Percentiles rank a stretch among this genome's conserved stretches.
Evolutionary conservation across 2,797 vertebrate species (phyloP).

Genomic region (Muscicapa comitata): DNA sequence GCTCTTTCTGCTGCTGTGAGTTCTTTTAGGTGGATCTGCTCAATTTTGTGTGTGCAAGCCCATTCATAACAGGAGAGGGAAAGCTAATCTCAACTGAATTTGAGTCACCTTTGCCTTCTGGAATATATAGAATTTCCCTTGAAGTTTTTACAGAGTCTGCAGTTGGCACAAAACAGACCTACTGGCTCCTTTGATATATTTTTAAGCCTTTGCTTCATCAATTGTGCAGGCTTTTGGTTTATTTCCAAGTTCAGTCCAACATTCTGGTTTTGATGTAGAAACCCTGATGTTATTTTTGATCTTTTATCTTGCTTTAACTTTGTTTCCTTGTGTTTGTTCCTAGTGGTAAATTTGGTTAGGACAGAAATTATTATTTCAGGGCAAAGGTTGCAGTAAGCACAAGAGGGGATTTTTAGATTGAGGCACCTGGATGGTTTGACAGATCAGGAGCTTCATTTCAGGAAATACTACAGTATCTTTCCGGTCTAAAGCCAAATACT

Average conservation of each 20-base stretch:
- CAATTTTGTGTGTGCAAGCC: background rate
- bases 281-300: conserved; percentile 57
- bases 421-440: background rate
- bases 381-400: background rate
- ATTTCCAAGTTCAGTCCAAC: conserved; percentile 27
- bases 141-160: conserved; percentile 20
- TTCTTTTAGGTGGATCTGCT: background rate
- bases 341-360: background rate
- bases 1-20: background rate
- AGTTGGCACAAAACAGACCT: background rate
- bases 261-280: conserved; percentile 44
- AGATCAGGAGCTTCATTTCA: background rate
- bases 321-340: conserved; percentile 16
- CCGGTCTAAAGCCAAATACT: background rate
- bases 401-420: background rate
- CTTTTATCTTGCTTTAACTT: conserved; percentile 28
- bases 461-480: background rate
- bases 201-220: conserved; percentile 33
- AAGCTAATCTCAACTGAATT: conserved; percentile 24
- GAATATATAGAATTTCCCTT: conserved; percentile 32
- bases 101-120: conserved; percentile 41
- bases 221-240: conserved; percentile 33
- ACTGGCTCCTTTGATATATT: conserved; percentile 35
- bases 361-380: background rate
- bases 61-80: background rate